Base-by-base conservation (phyloP, 1,140 invertebrate species). In the Gryllus bimaculatus region DNA sequence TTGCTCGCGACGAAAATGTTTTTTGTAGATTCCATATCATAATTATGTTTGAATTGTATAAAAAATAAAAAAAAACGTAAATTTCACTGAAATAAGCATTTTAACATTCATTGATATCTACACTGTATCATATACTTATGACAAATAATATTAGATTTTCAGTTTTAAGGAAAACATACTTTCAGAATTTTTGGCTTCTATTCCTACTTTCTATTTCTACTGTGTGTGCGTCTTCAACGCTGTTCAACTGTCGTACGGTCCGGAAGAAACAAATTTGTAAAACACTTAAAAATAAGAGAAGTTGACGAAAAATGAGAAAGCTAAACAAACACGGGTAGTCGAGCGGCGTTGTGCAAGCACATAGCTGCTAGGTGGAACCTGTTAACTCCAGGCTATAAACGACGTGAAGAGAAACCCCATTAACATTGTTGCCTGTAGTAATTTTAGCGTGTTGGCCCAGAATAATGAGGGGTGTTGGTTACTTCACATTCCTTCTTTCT, bases 321-420 rank as follows among this genome's bases (percentile, higher is more conserved):
- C 54, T 66, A 66, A 66, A 66, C 54, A 66, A 66, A 66, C 54
- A 66, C 54, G 54, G 54, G 54, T 66, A 66, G 54, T 66, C 54
- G 54, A 7, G 54, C 54, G 54, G 54, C 7, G 54, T 66, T 66
- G 54, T 66, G 54, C 54, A 66, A 66, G 54, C 54, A 66, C 54
- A 66, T 66, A 66, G 54, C 54, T 66, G 18, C 54, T 66, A 66
- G 54, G 54, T 66, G 54, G 54, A 66, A 66, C 54, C 54, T 66
- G 54, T 66, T 66, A 66, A 66, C 54, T 66, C 54, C 54, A 66
- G 54, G 54, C 10, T 66, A 66, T 66, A 66, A 66, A 66, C 54
- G 54, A 66, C 54, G 54, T 18, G 54, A 66, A 66, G 54, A 66
- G 54, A 66, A 66, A 66, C 54, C 54, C 54, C 54, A 66, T 66